Percentiles rank a stretch among this genome's conserved stretches.
These are phyloP conservation scores for Rhegmatorhina hoffmannsi DNA, from an alignment of 2,113 vertebrate species.

Conservation along the genomic window DNA sequence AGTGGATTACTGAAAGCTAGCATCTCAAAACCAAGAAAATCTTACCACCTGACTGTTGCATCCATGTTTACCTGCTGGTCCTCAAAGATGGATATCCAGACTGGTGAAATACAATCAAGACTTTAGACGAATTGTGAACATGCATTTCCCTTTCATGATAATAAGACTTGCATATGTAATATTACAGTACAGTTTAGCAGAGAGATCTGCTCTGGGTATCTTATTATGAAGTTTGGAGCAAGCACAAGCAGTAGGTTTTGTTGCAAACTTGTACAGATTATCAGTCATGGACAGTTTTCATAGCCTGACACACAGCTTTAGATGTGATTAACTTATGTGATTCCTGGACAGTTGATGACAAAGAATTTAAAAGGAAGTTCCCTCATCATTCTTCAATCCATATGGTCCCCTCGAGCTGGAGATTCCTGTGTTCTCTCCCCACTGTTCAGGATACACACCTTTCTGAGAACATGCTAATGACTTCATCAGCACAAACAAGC, in stretches of 20 bases:
- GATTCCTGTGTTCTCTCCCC: not conserved
- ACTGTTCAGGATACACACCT: not conserved
- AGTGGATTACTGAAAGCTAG: not conserved
- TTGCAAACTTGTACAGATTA: not conserved
- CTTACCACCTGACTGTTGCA: not conserved
- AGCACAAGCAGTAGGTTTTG: not conserved
- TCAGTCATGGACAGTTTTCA: not conserved
- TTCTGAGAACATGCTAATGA: not conserved
- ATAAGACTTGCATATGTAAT: not conserved
- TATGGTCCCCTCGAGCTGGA: not conserved
- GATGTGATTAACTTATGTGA: not conserved
- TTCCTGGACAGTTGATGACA: not conserved
- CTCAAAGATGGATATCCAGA: not conserved
- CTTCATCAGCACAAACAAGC: not conserved
- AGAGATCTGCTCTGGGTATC: not conserved
- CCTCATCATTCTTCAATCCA: not conserved
- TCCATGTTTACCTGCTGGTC: not conserved
- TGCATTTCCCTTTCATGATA: not conserved
- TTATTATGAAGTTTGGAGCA: not conserved
- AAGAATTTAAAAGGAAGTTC: not conserved
- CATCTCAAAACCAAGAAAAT: not conserved
- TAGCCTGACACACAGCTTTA: not conserved
- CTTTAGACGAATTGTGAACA: not conserved
- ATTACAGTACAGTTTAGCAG: not conserved
- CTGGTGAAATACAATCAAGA: not conserved